These are phyloP conservation scores for Coilia nasus DNA, from an alignment of 2,797 vertebrate species.

Conservation along the genomic window DNA sequence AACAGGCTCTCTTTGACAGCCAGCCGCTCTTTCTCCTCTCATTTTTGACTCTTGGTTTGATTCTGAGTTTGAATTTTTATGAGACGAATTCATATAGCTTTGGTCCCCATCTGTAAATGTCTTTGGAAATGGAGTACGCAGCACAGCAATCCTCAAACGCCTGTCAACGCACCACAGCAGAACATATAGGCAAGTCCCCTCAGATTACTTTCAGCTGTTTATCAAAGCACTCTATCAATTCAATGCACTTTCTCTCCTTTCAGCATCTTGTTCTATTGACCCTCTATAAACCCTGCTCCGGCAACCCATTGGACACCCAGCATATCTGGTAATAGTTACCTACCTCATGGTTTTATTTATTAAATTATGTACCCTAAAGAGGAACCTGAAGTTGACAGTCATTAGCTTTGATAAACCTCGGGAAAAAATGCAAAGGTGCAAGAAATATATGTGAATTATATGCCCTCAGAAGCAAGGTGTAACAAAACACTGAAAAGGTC, in stretches of 20 bases:
- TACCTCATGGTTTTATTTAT: slow-evolving; percentile 1
- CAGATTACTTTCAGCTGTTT: slow-evolving; percentile 23
- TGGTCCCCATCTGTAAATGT: slow-evolving; percentile 12
- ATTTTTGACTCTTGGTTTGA: slow-evolving; percentile 6
- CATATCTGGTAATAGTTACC: slow-evolving; percentile 32
- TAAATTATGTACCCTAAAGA: not conserved
- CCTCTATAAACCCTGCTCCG: slow-evolving; percentile 17
- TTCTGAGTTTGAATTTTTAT: slow-evolving; percentile 36
- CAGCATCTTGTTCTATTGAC: slow-evolving; percentile 32
- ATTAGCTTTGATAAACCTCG: not conserved
- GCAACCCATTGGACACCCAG: slow-evolving; percentile 2
- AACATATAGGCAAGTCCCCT: slow-evolving; percentile 26
- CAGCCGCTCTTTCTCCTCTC: not conserved
- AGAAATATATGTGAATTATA: not conserved
- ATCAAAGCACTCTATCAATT: slow-evolving; percentile 23
- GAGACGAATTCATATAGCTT: slow-evolving; percentile 32
- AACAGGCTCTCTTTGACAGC: not conserved
- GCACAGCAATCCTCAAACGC: slow-evolving; percentile 10
- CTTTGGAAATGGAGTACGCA: slow-evolving; percentile 32
- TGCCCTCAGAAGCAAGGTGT: not conserved
- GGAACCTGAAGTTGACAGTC: not conserved
- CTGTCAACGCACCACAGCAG: slow-evolving; percentile 19
- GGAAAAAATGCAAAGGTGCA: not conserved
- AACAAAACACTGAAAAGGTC: not conserved
- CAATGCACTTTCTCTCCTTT: slow-evolving; percentile 37